Evolutionary conservation across 2,888 invertebrate species (phyloP), one percentile per base, ranked within the genome.

Genomic region (Syritta pipiens): DNA sequence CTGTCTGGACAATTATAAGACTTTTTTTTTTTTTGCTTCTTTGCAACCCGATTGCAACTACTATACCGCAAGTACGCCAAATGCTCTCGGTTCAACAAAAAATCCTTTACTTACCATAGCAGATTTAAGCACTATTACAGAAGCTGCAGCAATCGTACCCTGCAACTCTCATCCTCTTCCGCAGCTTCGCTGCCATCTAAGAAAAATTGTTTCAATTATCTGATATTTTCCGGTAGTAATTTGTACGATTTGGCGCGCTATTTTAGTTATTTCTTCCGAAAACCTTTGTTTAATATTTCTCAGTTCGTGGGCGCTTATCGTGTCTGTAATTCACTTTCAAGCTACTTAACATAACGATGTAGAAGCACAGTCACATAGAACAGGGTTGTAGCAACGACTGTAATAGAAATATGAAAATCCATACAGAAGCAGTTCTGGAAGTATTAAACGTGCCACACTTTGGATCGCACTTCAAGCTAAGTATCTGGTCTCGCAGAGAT

Each of bases 271-370:
- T 46, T 48, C 26, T 67, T 46, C 51, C 74, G 30, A 74, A 65
- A 68, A 75, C 68, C 75, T 60, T 60, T 24, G 26, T 60, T 68
- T 46, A 75, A 55, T 75, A 53, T 30, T 57, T 7, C 10, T 20
- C 28, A 7, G 19, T 35, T 14, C 6, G 10, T 22, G 46, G 53
- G 68, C 69, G 69, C 76, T 71, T 69, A 63, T 76, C 71, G 69
- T 76, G 75, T 68, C 60, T 68, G 57, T 76, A 71, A 76, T 76
- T 76, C 63, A 76, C 62, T 76, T 71, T 69, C 42, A 69, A 69
- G 63, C 69, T 76, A 76, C 71, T 76, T 76, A 69, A 71, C 76
- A 71, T 71, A 62, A 76, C 69, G 76, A 69, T 62, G 68, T 26
- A 49, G 37, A n/a, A n/a, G n/a, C n/a, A n/a, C n/a, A n/a, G n/a